Conservation (phyloP, 2,797 vertebrate genomes). For the Falco peregrinus region DNA sequence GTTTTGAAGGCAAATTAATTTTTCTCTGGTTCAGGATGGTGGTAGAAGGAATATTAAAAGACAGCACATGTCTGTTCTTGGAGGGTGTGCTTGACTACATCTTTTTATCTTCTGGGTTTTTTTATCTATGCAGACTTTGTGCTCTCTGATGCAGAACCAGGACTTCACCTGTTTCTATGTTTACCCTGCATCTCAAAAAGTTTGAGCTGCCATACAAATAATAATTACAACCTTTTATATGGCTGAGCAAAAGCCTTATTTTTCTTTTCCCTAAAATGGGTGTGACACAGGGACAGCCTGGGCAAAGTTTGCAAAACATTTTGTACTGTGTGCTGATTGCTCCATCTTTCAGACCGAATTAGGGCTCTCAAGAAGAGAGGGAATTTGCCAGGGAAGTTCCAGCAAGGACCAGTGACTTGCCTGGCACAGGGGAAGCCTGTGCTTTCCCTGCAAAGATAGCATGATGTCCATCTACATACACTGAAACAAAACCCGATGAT, state of each 20-base stretch:
- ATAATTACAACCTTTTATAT: not conserved
- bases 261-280: constrained; percentile 22
- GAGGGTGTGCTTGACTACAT: not conserved
- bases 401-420: not conserved
- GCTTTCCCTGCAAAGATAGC: not conserved
- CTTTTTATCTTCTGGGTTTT: not conserved
- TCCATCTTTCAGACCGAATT: not conserved
- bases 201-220: not conserved
- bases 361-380: not conserved
- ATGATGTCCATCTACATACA: not conserved
- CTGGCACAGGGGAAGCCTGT: not conserved
- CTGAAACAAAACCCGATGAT: constrained; percentile 31
- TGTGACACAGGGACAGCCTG: constrained; percentile 10
- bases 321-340: constrained; percentile 33
- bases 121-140: not conserved
- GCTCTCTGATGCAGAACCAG: not conserved
- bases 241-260: not conserved
- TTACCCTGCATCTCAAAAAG: not conserved
- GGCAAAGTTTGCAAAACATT: not conserved
- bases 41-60: not conserved
- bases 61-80: not conserved
- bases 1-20: not conserved
- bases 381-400: not conserved
- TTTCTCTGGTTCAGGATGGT: not conserved
- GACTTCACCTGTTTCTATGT: not conserved